Base-by-base conservation (phyloP, 1,140 invertebrate genomes). In the Nephila pilipes region DNA sequence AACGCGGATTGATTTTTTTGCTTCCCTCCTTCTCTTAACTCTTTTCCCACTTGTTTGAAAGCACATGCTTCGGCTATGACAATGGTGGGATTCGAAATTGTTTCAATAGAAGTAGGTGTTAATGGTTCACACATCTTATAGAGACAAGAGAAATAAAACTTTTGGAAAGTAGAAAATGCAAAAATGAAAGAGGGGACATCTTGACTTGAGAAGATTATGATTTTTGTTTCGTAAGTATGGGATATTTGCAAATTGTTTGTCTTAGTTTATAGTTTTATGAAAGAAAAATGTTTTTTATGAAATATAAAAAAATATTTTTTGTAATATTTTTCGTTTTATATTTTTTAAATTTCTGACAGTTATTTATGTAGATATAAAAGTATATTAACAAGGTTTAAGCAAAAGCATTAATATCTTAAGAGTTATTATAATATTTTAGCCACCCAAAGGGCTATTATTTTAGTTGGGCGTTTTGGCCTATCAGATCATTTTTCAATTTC, bases 1-100 rank as follows among this genome's bases (percentile, higher is more conserved):
- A 88, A 88, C 60, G 57, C 18, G 57, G 32, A 58, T 87, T 63
- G 55, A 60, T 87, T 87, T 36, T 83, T 60, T 63, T 60, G 18
- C 69, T 46, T 46, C 46, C n/a, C 25, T n/a, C n/a, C 25, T 83
- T 46, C n/a, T n/a, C 54, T 22, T 83, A 54, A 55, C 69, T 25
- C 29, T 75, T 75, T 75, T 75, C 29, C 29, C 29, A 75, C 69
- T 75, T 32, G 32, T 75, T 75, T 36, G 69, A 75, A 75, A 75
- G 29, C 69, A 18, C 69, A 75, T 29, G 69, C 25, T 46, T 10
- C 46, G 32, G 0, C 69, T 18, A 75, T 29, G 69, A 75, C 69
- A 75, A 75, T 75, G 29, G 69, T 75, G 12, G n/a, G 29, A 75
- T 29, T 36, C 18, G 25, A 16, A 36, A 32, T 75, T 75, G 69